Percentiles rank a stretch among this genome's conserved stretches.
phyloP scores from a whole-genome alignment of 2,113 vertebrate species.

The Hyperoodon ampullatus region DNA sequence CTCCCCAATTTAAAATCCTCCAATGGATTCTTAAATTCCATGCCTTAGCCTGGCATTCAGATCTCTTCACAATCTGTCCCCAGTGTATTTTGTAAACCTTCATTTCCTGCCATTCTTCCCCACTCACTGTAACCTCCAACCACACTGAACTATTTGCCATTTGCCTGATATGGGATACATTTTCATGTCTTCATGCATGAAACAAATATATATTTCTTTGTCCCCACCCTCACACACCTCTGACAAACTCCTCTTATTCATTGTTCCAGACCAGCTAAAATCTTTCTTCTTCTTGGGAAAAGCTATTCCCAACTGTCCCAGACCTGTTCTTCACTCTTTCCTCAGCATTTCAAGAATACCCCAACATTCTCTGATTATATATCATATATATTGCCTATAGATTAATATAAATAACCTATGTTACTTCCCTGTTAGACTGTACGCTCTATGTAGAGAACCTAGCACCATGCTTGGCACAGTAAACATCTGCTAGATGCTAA shows the following conservation, averaged over 20 bases:
- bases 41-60: neutral
- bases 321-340: slow-evolving; percentile 26
- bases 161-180: neutral
- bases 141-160: neutral
- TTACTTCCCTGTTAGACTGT: neutral
- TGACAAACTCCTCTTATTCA: neutral
- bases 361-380: neutral
- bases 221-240: neutral
- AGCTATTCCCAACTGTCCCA: slow-evolving; percentile 4
- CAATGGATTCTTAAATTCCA: slow-evolving; percentile 6
- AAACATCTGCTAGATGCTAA: slow-evolving; percentile 17
- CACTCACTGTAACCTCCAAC: neutral
- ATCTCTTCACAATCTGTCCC: neutral
- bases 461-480: neutral
- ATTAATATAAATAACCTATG: slow-evolving; percentile 6
- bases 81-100: neutral
- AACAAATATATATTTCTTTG: slow-evolving; percentile 4
- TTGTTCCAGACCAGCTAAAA: slow-evolving; percentile 37
- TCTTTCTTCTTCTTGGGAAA: neutral
- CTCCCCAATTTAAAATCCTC: slow-evolving; percentile 8
- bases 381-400: neutral
- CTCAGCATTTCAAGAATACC: neutral
- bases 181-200: slow-evolving; percentile 14
- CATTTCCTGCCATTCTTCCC: slow-evolving; percentile 14
- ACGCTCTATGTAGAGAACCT: slow-evolving; percentile 17